Percentiles rank a stretch among this genome's conserved stretches.
phyloP scores from a whole-genome alignment of 2,888 invertebrate species.

The Leucozona laternaria region DNA sequence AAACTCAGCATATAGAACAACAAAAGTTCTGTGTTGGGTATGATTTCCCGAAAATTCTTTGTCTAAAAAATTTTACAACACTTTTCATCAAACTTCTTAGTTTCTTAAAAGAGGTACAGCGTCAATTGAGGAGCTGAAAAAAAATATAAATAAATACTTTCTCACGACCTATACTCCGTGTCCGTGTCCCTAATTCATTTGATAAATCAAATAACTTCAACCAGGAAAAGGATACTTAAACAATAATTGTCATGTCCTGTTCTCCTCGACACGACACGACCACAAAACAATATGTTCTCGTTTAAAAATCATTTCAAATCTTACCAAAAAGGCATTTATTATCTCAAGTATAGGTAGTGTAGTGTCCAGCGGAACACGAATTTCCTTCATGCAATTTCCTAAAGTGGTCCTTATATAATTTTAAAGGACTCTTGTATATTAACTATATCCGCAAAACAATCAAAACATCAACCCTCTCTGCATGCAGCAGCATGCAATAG shows the following conservation, averaged over 20 bases:
- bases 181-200: not conserved
- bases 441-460: slow-evolving; percentile 63
- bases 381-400: slow-evolving; percentile 31
- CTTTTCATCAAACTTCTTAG: no score
- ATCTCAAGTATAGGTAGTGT: slow-evolving; percentile 8
- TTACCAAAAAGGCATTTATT: slow-evolving; percentile 51
- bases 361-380: slow-evolving; percentile 34
- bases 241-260: slow-evolving; percentile 61
- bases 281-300: slow-evolving; percentile 46
- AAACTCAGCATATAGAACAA: no score
- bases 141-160: not conserved
- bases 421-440: slow-evolving; percentile 27
- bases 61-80: no score
- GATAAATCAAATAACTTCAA: slow-evolving; percentile 55
- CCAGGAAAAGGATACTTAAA: slow-evolving; percentile 47
- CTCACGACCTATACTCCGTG: not conserved
- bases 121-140: no score
- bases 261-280: not conserved
- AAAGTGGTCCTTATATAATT: slow-evolving; percentile 27
- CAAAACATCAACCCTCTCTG: slow-evolving; percentile 69
- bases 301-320: slow-evolving; percentile 68
- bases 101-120: no score
- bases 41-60: no score
- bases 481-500: slow-evolving; percentile 24
- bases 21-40: no score